These are phyloP conservation scores for Conistra vaccinii DNA, from an alignment of 2,888 invertebrate species.

Conservation along the genomic window DNA sequence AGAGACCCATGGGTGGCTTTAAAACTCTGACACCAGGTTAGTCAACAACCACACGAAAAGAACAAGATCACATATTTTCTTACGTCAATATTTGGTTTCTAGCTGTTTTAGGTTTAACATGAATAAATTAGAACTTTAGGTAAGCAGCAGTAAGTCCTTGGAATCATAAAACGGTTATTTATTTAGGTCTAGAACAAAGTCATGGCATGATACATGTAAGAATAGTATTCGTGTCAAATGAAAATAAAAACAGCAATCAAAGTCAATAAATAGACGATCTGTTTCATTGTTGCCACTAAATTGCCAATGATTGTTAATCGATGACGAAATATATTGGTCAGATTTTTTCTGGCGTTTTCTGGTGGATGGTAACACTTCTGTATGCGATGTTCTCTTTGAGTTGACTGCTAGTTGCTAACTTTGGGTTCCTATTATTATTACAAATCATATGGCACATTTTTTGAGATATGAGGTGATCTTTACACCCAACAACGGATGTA, in stretches of 20 bases:
- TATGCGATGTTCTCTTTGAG: not conserved
- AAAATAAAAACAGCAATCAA: slow-evolving; percentile 30
- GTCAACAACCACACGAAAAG: no score
- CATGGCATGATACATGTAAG: slow-evolving; percentile 13
- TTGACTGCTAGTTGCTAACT: not conserved
- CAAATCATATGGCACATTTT: no score
- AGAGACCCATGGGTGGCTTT: no score
- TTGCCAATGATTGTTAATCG: slow-evolving; percentile 28
- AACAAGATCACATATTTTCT: not conserved
- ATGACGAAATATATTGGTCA: slow-evolving; percentile 8
- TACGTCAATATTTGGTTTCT: not conserved
- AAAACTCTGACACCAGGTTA: no score
- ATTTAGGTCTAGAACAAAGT: slow-evolving; percentile 28
- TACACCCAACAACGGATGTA: no score
- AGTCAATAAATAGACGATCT: slow-evolving; percentile 28
- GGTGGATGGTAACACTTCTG: not conserved
- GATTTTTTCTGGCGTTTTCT: not conserved
- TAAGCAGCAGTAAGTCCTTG: slow-evolving; percentile 1
- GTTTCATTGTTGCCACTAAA: slow-evolving; percentile 25
- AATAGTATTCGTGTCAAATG: slow-evolving; percentile 35
- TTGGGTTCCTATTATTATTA: not conserved
- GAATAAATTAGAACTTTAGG: slow-evolving; percentile 29
- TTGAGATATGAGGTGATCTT: no score
- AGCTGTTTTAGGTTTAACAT: slow-evolving; percentile 13
- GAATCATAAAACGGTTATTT: slow-evolving; percentile 4